These are phyloP conservation scores for Petrocephalus microphthalmus DNA, from an alignment of 2,113 vertebrate genomes.

Conservation along the genomic window DNA sequence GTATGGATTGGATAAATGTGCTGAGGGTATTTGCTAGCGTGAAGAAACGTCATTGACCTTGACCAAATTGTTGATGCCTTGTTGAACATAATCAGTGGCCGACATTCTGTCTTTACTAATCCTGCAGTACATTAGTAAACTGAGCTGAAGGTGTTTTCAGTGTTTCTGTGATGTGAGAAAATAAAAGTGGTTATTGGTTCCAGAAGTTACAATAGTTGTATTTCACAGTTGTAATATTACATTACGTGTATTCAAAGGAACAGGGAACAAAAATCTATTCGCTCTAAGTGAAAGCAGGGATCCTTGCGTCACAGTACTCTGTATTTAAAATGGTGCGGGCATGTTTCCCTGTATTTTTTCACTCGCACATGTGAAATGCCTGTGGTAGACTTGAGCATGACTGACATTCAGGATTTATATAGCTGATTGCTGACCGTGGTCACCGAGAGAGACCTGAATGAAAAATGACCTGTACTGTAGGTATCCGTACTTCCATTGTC, in stretches of 20 bases:
- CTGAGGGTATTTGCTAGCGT: not conserved
- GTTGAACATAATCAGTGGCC: not conserved
- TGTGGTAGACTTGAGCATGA: not conserved
- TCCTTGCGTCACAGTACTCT: not conserved
- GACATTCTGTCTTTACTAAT: not conserved
- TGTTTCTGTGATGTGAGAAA: not conserved
- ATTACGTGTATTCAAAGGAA: not conserved
- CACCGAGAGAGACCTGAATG: not conserved
- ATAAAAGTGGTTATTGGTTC: not conserved
- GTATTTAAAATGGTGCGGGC: not conserved
- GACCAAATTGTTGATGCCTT: not conserved
- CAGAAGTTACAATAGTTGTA: not conserved
- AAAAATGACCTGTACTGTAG: not conserved
- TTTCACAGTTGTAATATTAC: not conserved
- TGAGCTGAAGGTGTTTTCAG: not conserved
- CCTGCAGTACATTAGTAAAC: not conserved
- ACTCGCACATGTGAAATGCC: not conserved
- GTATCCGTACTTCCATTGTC: not conserved
- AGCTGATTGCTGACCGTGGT: not conserved
- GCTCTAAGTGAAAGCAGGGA: not conserved
- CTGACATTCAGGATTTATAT: not conserved
- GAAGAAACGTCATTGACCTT: not conserved
- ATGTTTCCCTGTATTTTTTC: not conserved
- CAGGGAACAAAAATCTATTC: not conserved
- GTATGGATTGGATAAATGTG: not conserved